A percentile compares a stretch with the other conserved stretches of the same genome.
phyloP scores from a whole-genome alignment of 2,113 vertebrate genomes.

The Triplophysa rosa region DNA sequence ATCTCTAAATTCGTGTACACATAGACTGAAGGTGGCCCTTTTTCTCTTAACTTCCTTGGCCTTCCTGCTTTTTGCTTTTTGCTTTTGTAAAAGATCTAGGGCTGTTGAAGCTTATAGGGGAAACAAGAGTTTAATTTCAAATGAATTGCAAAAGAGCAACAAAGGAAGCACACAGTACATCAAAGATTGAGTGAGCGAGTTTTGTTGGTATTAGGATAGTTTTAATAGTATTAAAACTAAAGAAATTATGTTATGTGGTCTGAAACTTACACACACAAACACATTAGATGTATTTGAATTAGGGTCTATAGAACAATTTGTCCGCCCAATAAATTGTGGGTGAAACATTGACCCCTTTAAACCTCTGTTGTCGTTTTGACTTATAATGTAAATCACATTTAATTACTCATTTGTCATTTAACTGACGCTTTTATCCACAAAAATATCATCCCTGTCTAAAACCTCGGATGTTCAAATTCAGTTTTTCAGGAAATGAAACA shows the following conservation, averaged over 20 bases:
- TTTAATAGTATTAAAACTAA: too few species aligned
- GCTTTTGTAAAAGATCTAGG: constrained; percentile 48
- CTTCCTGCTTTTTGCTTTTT: constrained; percentile 43
- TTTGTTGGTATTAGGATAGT: not conserved
- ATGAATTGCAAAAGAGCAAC: constrained; percentile 44
- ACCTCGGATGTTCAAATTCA: too few species aligned
- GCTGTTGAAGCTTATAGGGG: constrained; percentile 60
- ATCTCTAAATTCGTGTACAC: constrained; percentile 62
- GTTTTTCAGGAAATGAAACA: too few species aligned
- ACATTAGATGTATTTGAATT: not conserved
- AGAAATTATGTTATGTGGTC: too few species aligned
- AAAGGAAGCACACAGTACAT: constrained; percentile 41
- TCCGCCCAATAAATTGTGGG: not conserved
- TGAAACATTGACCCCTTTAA: not conserved
- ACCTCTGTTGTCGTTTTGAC: not conserved
- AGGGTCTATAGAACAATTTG: not conserved
- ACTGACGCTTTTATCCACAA: not conserved
- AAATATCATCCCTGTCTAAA: not conserved
- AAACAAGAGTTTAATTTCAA: constrained; percentile 50
- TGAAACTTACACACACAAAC: not conserved
- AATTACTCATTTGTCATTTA: too few species aligned
- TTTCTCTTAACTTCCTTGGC: constrained; percentile 56
- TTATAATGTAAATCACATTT: not conserved
- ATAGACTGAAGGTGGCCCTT: constrained; percentile 61
- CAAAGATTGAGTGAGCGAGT: constrained; percentile 6